Evolutionary conservation across 2,113 vertebrate species (phyloP).

Genomic region (Aphelocoma coerulescens): DNA sequence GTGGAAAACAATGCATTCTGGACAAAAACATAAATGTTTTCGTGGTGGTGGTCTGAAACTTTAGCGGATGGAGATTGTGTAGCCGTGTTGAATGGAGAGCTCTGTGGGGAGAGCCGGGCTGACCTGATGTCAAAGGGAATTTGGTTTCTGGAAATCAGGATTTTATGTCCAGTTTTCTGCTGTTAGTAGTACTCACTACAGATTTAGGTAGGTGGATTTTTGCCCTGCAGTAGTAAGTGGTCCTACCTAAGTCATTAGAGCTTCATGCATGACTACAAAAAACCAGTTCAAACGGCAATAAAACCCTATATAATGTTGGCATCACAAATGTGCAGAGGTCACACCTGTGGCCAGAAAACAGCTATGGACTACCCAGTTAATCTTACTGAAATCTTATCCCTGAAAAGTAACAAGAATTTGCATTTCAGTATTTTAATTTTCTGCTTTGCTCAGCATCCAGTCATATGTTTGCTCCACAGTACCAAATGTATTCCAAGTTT

Average conservation of each 20-base stretch:
- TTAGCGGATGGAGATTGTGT: background rate
- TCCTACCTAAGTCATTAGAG: background rate
- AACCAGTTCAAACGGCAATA: accelerated
- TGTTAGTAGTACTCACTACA: background rate
- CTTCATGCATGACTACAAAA: background rate
- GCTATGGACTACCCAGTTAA: background rate
- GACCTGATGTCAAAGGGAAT: background rate
- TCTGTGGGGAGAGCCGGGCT: background rate
- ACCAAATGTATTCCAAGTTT: background rate
- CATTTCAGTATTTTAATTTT: background rate
- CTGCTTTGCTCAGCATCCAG: background rate
- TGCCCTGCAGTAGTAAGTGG: background rate
- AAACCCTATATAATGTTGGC: background rate
- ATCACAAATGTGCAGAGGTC: background rate
- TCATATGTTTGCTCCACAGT: background rate
- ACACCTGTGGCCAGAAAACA: background rate
- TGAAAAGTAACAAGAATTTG: background rate
- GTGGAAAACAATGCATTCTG: accelerated
- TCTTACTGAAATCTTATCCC: background rate
- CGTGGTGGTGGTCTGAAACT: background rate
- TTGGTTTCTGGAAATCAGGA: background rate
- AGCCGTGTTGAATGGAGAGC: background rate
- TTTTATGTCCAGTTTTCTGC: background rate
- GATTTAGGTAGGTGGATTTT: background rate
- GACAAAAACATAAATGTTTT: background rate